Conservation (phyloP, 2,113 vertebrate genomes). For the Alouatta palliata region DNA sequence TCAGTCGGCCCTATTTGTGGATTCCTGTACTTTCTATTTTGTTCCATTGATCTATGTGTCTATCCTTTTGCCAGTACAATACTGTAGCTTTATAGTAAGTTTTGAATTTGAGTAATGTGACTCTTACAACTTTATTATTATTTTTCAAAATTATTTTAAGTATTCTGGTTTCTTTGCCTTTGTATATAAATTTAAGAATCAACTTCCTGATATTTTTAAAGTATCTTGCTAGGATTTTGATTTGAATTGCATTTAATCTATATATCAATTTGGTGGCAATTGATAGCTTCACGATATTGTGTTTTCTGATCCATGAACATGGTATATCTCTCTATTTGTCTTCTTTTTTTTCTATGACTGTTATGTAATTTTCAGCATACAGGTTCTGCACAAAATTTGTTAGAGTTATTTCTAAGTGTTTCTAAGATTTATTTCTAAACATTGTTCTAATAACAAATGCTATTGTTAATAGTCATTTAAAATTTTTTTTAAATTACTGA, state of each 20-base stretch:
- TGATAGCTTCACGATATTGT: not conserved
- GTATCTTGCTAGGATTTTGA: not conserved
- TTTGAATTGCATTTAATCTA: not conserved
- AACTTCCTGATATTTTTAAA: not conserved
- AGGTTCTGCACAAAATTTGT: not conserved
- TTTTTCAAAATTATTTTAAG: not conserved
- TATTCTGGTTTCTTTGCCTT: not conserved
- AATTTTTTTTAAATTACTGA: not conserved
- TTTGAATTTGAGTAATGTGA: not conserved
- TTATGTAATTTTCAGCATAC: not conserved
- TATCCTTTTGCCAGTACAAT: not conserved
- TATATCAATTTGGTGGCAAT: not conserved
- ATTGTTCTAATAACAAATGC: not conserved
- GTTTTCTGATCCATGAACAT: not conserved
- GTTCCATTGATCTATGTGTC: not conserved
- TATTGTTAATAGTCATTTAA: not conserved
- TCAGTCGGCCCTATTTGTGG: not conserved
- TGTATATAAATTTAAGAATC: constrained; percentile 4
- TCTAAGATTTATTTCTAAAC: not conserved
- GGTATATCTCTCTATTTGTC: not conserved
- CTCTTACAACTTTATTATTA: not conserved
- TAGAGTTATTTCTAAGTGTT: not conserved
- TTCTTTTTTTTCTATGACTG: not conserved
- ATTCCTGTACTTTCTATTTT: not conserved
- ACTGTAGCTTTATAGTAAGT: not conserved